A percentile compares a stretch with the other conserved stretches of the same genome.
Evolutionary conservation across 2,797 vertebrate species (phyloP).

Genomic region (Coranthus polyacanthus): DNA sequence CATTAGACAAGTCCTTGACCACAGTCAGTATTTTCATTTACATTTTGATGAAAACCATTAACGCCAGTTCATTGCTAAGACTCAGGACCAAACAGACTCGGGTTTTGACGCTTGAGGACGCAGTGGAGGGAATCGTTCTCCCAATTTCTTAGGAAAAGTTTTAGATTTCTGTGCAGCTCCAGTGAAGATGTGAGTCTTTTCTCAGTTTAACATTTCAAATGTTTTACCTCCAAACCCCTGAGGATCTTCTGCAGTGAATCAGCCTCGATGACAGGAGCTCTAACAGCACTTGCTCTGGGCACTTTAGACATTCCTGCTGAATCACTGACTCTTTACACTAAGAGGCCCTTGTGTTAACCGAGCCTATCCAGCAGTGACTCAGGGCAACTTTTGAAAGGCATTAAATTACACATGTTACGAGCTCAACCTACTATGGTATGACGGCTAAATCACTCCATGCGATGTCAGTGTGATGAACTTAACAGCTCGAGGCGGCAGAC

Average conservation of each 20-base stretch:
- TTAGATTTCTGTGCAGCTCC: neutral
- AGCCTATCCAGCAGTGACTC: slow-evolving; percentile 30
- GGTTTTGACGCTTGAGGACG: too few species aligned
- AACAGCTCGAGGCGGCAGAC: slow-evolving; percentile 29
- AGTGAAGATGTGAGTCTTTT: neutral
- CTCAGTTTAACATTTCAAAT: neutral
- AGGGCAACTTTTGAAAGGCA: slow-evolving; percentile 40
- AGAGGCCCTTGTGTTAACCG: slow-evolving; percentile 5
- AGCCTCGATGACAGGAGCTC: slow-evolving; percentile 19
- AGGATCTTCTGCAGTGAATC: slow-evolving; percentile 16
- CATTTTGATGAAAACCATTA: too few species aligned
- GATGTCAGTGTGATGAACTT: slow-evolving; percentile 17
- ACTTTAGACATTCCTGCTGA: slow-evolving; percentile 33
- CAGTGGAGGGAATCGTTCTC: neutral
- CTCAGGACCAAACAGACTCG: too few species aligned
- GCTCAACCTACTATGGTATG: slow-evolving; percentile 22
- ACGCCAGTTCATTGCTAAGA: too few species aligned
- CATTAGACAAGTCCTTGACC: too few species aligned
- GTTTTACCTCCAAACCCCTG: slow-evolving; percentile 17
- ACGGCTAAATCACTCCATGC: slow-evolving; percentile 36
- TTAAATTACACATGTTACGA: slow-evolving; percentile 43
- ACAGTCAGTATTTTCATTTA: too few species aligned
- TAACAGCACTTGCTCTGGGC: slow-evolving; percentile 19
- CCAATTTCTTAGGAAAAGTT: neutral
- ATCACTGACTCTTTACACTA: slow-evolving; percentile 24